A percentile compares a stretch with the other conserved stretches of the same genome.
phyloP scores from a whole-genome alignment of 2,113 vertebrate species.

The Paedocypris sp. region DNA sequence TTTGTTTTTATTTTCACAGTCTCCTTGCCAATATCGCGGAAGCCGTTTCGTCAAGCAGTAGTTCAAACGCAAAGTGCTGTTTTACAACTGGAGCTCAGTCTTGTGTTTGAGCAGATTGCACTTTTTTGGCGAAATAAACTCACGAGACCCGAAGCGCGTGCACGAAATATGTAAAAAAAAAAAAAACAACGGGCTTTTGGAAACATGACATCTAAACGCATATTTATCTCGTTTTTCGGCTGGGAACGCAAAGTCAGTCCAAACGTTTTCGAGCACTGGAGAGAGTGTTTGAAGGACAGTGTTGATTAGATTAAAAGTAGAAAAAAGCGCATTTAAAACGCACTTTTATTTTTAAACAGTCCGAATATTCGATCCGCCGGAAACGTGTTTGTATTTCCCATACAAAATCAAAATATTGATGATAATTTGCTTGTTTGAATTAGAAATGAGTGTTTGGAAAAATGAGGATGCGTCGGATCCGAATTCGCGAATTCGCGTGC shows the following conservation, averaged over 20 bases:
- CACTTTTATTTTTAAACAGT: not conserved
- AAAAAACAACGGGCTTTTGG: not conserved
- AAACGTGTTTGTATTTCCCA: not conserved
- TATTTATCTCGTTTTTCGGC: not conserved
- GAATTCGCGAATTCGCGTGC: slow-evolving; percentile 42
- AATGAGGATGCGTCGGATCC: slow-evolving; percentile 33
- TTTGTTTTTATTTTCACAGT: no score
- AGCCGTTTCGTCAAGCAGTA: no score
- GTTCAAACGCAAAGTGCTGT: no score
- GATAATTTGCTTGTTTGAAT: no score
- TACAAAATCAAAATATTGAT: no score
- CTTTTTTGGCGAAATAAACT: not conserved
- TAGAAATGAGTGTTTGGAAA: slow-evolving; percentile 16
- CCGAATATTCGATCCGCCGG: not conserved
- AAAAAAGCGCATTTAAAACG: not conserved
- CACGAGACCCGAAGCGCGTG: not conserved
- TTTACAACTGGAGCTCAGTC: no score
- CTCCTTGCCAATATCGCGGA: no score
- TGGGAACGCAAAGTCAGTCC: slow-evolving; percentile 16
- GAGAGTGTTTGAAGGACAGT: slow-evolving; percentile 11
- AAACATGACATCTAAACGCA: slow-evolving; percentile 21
- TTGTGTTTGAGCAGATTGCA: no score
- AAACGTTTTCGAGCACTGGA: not conserved
- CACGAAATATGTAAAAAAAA: not conserved
- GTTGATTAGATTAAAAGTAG: not conserved